Evolutionary conservation across 2,797 vertebrate genomes (phyloP).

Genomic region (Phrynocephalus vlangalii): DNA sequence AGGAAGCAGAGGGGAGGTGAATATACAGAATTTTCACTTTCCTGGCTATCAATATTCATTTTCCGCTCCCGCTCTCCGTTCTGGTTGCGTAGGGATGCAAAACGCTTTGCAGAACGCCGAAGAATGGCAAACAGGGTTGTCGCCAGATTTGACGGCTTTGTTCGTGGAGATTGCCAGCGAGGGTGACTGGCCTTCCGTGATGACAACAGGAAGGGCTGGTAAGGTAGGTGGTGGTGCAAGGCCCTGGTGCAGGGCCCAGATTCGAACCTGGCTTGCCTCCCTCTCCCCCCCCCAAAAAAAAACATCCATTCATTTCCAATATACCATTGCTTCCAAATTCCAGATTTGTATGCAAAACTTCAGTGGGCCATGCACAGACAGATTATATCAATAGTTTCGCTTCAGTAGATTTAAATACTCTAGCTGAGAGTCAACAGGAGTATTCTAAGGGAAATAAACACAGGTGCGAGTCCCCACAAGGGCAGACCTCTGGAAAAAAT

Average conservation of each 20-base stretch:
- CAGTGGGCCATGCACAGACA: background rate
- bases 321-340: no score
- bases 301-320: no score
- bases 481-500: no score
- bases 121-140: background rate
- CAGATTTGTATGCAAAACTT: background rate
- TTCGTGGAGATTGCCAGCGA: fast-evolving
- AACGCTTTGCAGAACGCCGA: background rate
- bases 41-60: constrained; percentile 53
- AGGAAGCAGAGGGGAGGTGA: constrained; percentile 65
- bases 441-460: no score
- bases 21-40: constrained; percentile 66
- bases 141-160: background rate
- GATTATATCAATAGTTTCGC: no score
- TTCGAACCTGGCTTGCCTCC: no score
- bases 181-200: background rate
- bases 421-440: no score
- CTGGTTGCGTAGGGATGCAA: background rate
- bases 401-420: no score
- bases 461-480: no score
- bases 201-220: background rate
- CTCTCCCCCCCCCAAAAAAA: background rate
- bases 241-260: background rate
- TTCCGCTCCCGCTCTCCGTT: background rate
- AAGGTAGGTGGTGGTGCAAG: no score